Base-by-base conservation (phyloP, 2,888 invertebrate genomes). In the Drosophila ochracea region DNA sequence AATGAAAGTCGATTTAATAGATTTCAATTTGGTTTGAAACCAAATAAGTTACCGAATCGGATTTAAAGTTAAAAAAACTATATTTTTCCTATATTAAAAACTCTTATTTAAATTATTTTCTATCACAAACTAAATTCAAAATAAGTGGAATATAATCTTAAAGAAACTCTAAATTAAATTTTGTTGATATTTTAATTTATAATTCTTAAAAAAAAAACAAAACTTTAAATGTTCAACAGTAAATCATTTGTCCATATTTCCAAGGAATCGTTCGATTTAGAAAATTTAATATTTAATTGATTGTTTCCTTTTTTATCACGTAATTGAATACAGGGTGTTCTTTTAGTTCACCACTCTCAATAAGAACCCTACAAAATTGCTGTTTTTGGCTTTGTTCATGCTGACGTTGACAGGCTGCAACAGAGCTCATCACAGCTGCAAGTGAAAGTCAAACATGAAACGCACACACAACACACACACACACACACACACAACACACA, bases 381-480 rank as follows among this genome's bases (percentile, higher is more conserved):
- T 75, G 50, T n/a, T 62, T 55, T 63, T 58, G 63, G 43, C 30
- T 25, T 54, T 68, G 73, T 30, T 52, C 58, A 69, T 68, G 73
- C 68, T 85, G 86, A 62, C 78, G 80, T 59, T 80, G 82, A 80
- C 78, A 82, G 78, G 73, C 78, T 25, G 75, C 78, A 73, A 55
- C 64, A 53, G 60, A 68, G 68, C 78, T 75, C 87, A 82, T 86
- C 89, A 76, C 84, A 85, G 82, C 82, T 86, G 89, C 87, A 73
- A 89, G 87, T 89, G 89, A 86, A 86, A 86, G 86, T 89, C 84
- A 80, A 89, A 86, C 78, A 86, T 73, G 83, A 75, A 80, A 74
- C 55, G 68, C 72, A 65, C 64, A 47, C 59, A 70, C 71, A 66
- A 67, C 49, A 49, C 37, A 37, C 52, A 66, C 72, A 25, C 72